Percentiles rank a stretch among this genome's conserved stretches.
Conservation (phyloP, 2,113 vertebrate species). For the Puffinus mauretanicus region DNA sequence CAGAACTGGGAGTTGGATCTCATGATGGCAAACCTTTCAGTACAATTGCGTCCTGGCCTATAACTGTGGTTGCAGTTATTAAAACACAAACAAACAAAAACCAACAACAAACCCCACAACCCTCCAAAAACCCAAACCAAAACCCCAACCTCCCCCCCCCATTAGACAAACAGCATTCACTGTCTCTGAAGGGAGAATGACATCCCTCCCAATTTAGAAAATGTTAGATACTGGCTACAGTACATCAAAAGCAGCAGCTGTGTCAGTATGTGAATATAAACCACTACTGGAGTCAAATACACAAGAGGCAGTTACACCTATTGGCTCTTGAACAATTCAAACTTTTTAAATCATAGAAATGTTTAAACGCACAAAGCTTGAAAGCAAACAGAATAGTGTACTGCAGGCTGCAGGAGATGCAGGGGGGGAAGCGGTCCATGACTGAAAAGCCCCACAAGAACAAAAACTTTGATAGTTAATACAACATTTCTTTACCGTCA, state of each 20-base stretch:
- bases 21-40: not conserved
- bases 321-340: not conserved
- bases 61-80: not conserved
- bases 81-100: not conserved
- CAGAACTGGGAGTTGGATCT: not conserved
- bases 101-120: not conserved
- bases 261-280: not conserved
- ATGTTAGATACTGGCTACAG: not conserved
- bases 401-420: not conserved
- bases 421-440: not conserved
- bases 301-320: not conserved
- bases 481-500: not conserved
- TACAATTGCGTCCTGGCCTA: not conserved
- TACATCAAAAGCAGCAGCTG: not conserved
- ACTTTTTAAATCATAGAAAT: not conserved
- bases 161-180: not conserved
- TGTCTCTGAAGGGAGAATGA: not conserved
- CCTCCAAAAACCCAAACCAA: not conserved
- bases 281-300: not conserved
- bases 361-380: not conserved
- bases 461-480: not conserved
- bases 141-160: not conserved
- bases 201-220: not conserved
- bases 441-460: not conserved
- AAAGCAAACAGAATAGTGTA: not conserved